These are phyloP conservation scores for Cephus spinipes DNA, from an alignment of 2,888 invertebrate genomes.

Conservation along the genomic window DNA sequence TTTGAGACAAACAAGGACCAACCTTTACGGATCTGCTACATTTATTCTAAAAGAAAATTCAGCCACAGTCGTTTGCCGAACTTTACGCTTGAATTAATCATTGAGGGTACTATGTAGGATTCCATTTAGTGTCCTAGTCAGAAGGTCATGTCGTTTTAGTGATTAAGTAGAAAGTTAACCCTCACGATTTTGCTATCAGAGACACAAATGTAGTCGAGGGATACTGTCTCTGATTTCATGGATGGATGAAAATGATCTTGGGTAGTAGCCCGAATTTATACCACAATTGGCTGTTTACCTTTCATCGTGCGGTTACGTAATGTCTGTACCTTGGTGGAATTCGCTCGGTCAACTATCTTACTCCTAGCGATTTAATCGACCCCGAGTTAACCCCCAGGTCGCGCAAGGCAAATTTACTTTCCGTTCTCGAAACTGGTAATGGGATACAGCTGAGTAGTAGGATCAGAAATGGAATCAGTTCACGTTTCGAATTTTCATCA, in stretches of 20 bases:
- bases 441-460: not conserved
- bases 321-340: not conserved
- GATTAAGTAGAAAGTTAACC: not conserved
- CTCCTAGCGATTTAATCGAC: not conserved
- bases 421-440: not conserved
- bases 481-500: not conserved
- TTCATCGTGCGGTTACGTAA: not conserved
- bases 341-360: not conserved
- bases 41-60: not conserved
- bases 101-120: not conserved
- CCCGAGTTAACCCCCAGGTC: not conserved
- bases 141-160: not conserved
- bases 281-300: not conserved
- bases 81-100: not conserved
- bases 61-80: not conserved
- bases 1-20: not conserved
- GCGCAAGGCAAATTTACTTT: not conserved
- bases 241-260: not conserved
- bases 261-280: not conserved
- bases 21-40: not conserved
- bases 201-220: not conserved
- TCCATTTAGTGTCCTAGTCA: not conserved
- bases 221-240: not conserved
- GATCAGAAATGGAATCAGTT: not conserved
- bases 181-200: not conserved